Base-by-base conservation (phyloP, 2,888 invertebrate species). In the Lepidochitona cinerea region DNA sequence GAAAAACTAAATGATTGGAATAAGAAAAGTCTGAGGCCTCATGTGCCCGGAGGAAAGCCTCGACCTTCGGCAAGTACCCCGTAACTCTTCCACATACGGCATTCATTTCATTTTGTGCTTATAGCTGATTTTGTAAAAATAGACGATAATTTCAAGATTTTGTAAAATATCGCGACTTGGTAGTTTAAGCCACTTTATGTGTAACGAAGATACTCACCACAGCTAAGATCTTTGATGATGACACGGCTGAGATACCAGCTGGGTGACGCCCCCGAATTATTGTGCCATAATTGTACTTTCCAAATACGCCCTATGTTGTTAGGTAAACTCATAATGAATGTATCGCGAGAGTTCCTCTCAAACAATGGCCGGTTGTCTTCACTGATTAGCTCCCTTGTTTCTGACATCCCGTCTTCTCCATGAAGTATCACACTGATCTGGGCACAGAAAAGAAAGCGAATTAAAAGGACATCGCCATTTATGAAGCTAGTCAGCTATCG, bases 391-490 rank as follows among this genome's bases (percentile, higher is more conserved):
- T 90, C 90, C 65, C 90, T 79, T 5, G 90, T 91, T 73, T 91
- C 91, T 0, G 90, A 90, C 86, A 90, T 88, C 12, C 90, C 91
- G 36, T 90, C 87, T 68, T 89, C 89, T 4, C 91, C 91, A 79
- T 91, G 91, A 26, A 91, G 81, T 65, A 91, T 90, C n/a, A 91
- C 76, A 80, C 89, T 90, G 68, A 91, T 89, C 91, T 91, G 81
- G 4, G 78, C 71, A 37, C 36, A 74, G 18, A 71, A 69, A 36
- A 26, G 26, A 26, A n/a, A n/a, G n/a, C n/a, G n/a, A n/a, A n/a
- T n/a, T n/a, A n/a, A n/a, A n/a, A n/a, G n/a, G n/a, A n/a, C n/a
- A n/a, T n/a, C n/a, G n/a, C n/a, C n/a, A n/a, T n/a, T n/a, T n/a
- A n/a, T n/a, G n/a, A n/a, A n/a, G n/a, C n/a, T n/a, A n/a, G n/a